A percentile compares a stretch with the other conserved stretches of the same genome.
phyloP scores from a whole-genome alignment of 2,888 invertebrate genomes.

The Drosophila formosana region DNA sequence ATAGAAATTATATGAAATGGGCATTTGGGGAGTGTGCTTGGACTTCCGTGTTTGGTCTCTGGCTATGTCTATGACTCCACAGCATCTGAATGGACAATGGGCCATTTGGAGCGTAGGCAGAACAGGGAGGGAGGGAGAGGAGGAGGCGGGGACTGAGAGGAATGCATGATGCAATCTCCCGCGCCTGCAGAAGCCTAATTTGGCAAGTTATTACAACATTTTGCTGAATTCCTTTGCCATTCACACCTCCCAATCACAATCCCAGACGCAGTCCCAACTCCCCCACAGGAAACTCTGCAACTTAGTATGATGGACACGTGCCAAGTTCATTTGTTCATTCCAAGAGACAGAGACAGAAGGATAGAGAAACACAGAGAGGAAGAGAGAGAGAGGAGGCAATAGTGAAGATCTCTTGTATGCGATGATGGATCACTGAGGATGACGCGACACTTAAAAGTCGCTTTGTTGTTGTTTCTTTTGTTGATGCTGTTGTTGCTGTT shows the following conservation, averaged over 20 bases:
- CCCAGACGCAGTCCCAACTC: conserved; percentile 31
- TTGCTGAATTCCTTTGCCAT: conserved; percentile 42
- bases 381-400: background rate
- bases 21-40: conserved; percentile 75
- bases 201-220: conserved; percentile 66
- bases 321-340: conserved; percentile 66
- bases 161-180: conserved; percentile 55
- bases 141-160: background rate
- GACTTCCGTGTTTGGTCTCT: conserved; percentile 71
- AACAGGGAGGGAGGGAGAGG: background rate
- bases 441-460: conserved; percentile 75
- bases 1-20: conserved; percentile 78
- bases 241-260: conserved; percentile 38
- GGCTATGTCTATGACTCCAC: background rate
- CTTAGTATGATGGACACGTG: conserved; percentile 72
- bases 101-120: conserved; percentile 48
- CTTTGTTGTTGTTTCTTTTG: conserved; percentile 51
- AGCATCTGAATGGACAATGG: conserved; percentile 59
- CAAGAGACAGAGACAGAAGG: no score
- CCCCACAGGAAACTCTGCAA: conserved; percentile 43
- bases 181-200: conserved; percentile 58
- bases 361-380: no score
- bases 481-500: conserved; percentile 31
- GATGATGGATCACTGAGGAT: conserved; percentile 77
- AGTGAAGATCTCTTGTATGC: conserved; percentile 53